These are phyloP conservation scores for Cordilura impudica DNA, from an alignment of 2,888 invertebrate genomes.

Conservation along the genomic window DNA sequence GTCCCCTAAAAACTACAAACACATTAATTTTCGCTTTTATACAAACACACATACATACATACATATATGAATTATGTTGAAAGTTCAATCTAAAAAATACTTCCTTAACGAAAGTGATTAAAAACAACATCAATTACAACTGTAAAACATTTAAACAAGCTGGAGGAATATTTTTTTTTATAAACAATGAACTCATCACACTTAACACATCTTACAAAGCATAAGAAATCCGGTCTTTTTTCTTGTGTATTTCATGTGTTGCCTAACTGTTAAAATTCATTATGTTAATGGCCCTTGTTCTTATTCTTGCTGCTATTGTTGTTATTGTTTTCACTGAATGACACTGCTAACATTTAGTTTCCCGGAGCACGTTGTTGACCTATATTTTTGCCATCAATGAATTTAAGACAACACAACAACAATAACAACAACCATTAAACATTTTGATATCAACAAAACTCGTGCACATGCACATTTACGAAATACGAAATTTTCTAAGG, in stretches of 20 bases:
- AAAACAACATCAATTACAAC: too few species aligned
- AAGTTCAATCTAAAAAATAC: too few species aligned
- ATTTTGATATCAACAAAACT: conserved; percentile 43
- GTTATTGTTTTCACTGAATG: conserved; percentile 13
- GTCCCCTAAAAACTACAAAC: too few species aligned
- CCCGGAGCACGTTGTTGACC: conserved; percentile 75
- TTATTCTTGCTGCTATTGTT: conserved; percentile 26
- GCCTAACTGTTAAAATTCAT: not conserved
- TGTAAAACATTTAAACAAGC: too few species aligned
- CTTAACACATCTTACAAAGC: too few species aligned
- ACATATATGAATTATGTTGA: too few species aligned
- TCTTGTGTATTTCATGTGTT: not conserved
- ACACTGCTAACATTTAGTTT: conserved; percentile 56
- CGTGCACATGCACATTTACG: conserved; percentile 42
- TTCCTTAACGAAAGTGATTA: too few species aligned
- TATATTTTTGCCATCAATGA: conserved; percentile 76
- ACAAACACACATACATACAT: too few species aligned
- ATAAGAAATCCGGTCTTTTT: too few species aligned
- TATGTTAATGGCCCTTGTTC: conserved; percentile 2
- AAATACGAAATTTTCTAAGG: not conserved
- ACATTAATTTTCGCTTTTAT: too few species aligned
- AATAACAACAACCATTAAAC: conserved; percentile 24
- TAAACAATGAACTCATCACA: too few species aligned
- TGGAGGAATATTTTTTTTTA: too few species aligned
- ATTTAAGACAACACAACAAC: conserved; percentile 52